Evolutionary conservation across 1,140 invertebrate genomes (phyloP).

Genomic region (Drosophila malerkotliana): DNA sequence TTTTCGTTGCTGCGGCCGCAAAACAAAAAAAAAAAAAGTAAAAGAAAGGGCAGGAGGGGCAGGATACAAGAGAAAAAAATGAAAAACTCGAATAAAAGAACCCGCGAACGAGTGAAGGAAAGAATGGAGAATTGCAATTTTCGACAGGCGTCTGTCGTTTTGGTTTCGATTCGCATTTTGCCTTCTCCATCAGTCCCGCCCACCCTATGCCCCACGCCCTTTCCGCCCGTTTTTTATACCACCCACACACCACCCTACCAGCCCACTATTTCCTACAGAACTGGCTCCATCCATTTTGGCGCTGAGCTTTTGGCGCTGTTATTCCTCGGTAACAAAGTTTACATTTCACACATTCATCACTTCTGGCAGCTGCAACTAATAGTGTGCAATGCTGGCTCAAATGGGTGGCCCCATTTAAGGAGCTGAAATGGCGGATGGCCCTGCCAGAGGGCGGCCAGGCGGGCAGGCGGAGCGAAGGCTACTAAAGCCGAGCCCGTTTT

Average conservation of each 20-base stretch:
- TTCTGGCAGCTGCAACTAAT: slow-evolving; percentile 82
- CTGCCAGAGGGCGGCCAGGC: not conserved
- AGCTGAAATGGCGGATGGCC: slow-evolving; percentile 7
- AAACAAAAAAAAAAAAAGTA: slow-evolving; percentile 28
- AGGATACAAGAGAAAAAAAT: slow-evolving; percentile 18
- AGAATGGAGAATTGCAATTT: slow-evolving; percentile 76
- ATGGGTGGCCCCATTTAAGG: slow-evolving; percentile 72
- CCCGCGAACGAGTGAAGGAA: slow-evolving; percentile 20
- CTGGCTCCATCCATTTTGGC: slow-evolving; percentile 54
- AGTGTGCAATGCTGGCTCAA: slow-evolving; percentile 75
- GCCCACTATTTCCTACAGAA: slow-evolving; percentile 12
- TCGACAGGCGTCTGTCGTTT: slow-evolving; percentile 77
- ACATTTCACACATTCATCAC: slow-evolving; percentile 83
- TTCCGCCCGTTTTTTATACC: slow-evolving; percentile 10
- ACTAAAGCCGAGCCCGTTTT: slow-evolving; percentile 46
- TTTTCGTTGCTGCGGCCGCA: slow-evolving; percentile 73
- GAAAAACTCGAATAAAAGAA: slow-evolving; percentile 35
- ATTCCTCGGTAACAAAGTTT: slow-evolving; percentile 80
- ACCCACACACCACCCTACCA: no score
- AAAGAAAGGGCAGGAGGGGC: slow-evolving; percentile 4
- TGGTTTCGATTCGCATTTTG: slow-evolving; percentile 63
- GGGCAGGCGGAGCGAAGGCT: not conserved
- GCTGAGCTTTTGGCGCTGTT: slow-evolving; percentile 70
- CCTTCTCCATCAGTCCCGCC: slow-evolving; percentile 33
- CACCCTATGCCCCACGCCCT: slow-evolving; percentile 8